Evolutionary conservation across 2,797 vertebrate species (phyloP).

Genomic region (Alcedo quadribrachys): DNA sequence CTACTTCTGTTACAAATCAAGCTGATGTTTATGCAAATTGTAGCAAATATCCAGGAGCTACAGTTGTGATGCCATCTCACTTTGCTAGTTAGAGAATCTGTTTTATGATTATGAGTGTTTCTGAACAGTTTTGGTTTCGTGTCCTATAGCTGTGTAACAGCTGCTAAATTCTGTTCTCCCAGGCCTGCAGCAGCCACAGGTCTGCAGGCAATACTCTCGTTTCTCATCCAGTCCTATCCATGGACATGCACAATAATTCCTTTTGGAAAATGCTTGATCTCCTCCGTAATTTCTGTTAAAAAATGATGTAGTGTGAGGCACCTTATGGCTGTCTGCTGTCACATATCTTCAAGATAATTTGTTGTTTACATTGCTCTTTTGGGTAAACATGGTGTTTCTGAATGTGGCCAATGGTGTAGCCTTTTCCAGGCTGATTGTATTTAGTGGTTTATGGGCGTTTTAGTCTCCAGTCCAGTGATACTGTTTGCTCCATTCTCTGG

Average conservation of each 20-base stretch:
- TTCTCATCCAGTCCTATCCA: background rate
- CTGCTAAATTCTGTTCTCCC: background rate
- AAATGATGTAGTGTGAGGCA: background rate
- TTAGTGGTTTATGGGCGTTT: background rate
- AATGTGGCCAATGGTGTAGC: background rate
- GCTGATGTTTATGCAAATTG: background rate
- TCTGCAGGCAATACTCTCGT: background rate
- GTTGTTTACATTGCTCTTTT: background rate
- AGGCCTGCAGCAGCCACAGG: background rate
- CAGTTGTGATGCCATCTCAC: background rate
- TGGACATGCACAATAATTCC: background rate
- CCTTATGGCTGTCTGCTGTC: background rate
- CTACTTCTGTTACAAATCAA: background rate
- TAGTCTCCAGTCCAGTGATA: background rate
- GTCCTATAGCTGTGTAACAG: background rate
- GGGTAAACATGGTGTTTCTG: background rate
- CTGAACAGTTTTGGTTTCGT: background rate
- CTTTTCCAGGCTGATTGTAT: background rate
- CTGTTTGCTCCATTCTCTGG: background rate
- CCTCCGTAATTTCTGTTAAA: background rate
- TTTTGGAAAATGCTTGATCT: background rate
- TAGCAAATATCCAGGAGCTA: background rate
- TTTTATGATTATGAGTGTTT: background rate
- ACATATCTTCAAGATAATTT: background rate
- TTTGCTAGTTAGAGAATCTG: background rate